Evolutionary conservation across 2,113 vertebrate genomes (phyloP), one percentile per base, ranked within the genome.

Genomic region (Chloropsis cyanopogon): DNA sequence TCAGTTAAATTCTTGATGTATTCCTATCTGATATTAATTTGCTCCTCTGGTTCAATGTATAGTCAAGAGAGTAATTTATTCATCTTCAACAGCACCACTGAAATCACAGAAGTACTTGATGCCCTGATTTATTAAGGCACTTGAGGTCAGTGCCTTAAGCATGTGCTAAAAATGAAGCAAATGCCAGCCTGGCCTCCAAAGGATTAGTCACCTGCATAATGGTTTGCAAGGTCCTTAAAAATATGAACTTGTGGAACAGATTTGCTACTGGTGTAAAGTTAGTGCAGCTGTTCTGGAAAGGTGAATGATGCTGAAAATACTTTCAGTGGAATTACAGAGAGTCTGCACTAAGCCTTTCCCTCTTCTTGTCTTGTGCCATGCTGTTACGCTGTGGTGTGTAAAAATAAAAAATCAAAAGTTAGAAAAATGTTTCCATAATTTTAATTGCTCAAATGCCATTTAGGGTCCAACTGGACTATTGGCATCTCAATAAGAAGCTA

Each of bases 121-220:
- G 86, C 60, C 39, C 88, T 95, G 83, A 91, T 97, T 93, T 95
- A 93, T 94, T 88, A 84, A 93, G 88, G 91, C 56, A 88, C 77
- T 96, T 75, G 41, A 91, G 92, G 88, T 97, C 94, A 91, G 64
- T 82, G 83, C 95, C 86, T 92, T 93, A 81, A 93, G 94, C 80
- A 78, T 78, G 56, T 81, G 83, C 83, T 93, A 93, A 94, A 95
- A 94, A 86, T 78, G 71, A 95, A 95, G 65, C 26, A 90, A 92
- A 83, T 82, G 52, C 88, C 61, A 84, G 72, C 44, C 47, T 4
- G 24, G 87, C 71, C 86, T 88, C 71, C 47, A 42, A 63, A 83
- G 92, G 88, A 82, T 96, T 93, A 82, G 82, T 90, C 63, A 69
- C 82, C 92, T 93, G 68, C 66, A 53, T 65, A 88, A 81, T 39